phyloP scores from a whole-genome alignment of 2,888 invertebrate genomes.

The Buathra laborator region DNA sequence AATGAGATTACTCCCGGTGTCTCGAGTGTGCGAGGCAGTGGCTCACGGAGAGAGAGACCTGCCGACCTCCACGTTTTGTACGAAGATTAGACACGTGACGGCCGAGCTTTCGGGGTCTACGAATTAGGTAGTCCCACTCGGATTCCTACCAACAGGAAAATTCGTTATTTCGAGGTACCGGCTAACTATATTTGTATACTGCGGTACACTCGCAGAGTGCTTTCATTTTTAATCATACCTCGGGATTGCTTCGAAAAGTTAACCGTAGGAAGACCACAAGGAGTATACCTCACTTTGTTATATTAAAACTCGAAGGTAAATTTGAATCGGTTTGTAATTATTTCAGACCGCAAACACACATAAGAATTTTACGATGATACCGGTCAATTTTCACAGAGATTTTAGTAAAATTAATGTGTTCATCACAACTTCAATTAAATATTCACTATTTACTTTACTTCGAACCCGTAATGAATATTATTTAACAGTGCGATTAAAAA shows the following conservation, averaged over 20 bases:
- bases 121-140: conserved; percentile 1
- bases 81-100: conserved; percentile 63
- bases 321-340: background rate
- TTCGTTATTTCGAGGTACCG: conserved; percentile 45
- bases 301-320: background rate
- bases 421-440: background rate
- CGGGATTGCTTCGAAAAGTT: conserved; percentile 49
- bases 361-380: background rate
- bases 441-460: background rate
- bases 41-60: conserved; percentile 5
- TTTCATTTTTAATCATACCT: conserved; percentile 54
- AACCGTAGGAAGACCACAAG: conserved; percentile 36
- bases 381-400: background rate
- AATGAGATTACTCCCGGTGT: conserved; percentile 63
- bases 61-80: conserved; percentile 43
- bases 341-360: background rate
- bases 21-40: conserved; percentile 38
- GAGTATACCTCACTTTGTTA: conserved; percentile 26
- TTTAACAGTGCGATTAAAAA: background rate
- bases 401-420: background rate
- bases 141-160: conserved; percentile 36
- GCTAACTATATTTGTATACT: conserved; percentile 15
- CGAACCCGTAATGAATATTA: background rate
- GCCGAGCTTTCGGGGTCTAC: background rate
- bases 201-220: conserved; percentile 3